Evolutionary conservation across 92 coral and sea anemone genomes (phyloP).

Genomic region (Zoanthus sociatus): DNA sequence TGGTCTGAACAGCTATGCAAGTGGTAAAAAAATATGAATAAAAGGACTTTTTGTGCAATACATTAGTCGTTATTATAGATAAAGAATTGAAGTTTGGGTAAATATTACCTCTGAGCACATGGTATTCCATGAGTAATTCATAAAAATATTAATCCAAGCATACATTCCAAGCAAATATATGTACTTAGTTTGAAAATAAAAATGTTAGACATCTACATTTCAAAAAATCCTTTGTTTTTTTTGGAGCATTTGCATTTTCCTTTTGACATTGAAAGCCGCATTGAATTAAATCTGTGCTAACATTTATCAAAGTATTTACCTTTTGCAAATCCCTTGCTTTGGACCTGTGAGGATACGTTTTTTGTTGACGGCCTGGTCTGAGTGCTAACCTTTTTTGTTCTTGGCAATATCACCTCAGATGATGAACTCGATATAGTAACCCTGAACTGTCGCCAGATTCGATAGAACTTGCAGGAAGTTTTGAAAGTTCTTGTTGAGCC

Average conservation of each 20-base stretch:
- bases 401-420: background rate
- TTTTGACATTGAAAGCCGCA: background rate
- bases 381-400: background rate
- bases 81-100: background rate
- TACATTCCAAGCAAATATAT: background rate
- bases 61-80: background rate
- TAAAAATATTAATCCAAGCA: background rate
- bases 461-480: background rate
- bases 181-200: background rate
- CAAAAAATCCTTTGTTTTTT: background rate
- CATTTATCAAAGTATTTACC: background rate
- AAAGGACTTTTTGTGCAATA: background rate
- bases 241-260: background rate
- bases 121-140: background rate
- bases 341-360: background rate
- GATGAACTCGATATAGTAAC: background rate
- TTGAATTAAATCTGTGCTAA: background rate
- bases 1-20: background rate
- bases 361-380: background rate
- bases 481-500: background rate
- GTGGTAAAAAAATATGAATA: background rate
- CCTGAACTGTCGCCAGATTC: background rate
- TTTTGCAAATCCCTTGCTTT: background rate
- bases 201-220: background rate
- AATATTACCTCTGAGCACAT: background rate